Percentiles rank a stretch among this genome's conserved stretches.
Conservation (phyloP, 2,888 invertebrate genomes). For the Amblyteles armatorius region DNA sequence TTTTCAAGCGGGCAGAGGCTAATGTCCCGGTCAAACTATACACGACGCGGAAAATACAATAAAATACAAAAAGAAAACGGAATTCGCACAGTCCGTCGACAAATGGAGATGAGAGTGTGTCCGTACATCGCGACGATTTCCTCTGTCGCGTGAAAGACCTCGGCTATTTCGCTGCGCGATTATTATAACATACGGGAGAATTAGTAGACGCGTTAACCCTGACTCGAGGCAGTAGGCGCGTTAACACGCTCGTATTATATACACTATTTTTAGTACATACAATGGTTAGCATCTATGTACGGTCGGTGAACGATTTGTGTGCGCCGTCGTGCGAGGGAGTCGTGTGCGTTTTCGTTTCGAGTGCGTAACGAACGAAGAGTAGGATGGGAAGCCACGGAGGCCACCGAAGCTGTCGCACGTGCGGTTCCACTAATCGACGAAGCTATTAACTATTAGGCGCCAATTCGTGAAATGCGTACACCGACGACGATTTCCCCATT, state of each 20-base stretch:
- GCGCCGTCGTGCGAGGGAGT: background rate
- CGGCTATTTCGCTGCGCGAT: slow-evolving; percentile 22
- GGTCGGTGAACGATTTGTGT: background rate
- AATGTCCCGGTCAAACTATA: background rate
- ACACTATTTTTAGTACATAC: slow-evolving; percentile 12
- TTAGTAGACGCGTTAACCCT: slow-evolving; percentile 58
- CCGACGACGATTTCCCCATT: slow-evolving; percentile 49
- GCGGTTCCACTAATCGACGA: slow-evolving; percentile 53
- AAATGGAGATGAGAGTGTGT: background rate
- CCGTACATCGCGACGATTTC: slow-evolving; percentile 21
- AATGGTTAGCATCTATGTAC: slow-evolving; percentile 20
- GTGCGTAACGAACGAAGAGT: slow-evolving; percentile 25
- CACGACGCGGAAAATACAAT: background rate
- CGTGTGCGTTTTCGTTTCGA: background rate
- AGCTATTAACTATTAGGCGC: slow-evolving; percentile 58
- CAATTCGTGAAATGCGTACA: slow-evolving; percentile 34
- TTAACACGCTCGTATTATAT: slow-evolving; percentile 32
- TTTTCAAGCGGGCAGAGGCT: background rate
- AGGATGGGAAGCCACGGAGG: slow-evolving; percentile 25
- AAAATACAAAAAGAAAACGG: background rate
- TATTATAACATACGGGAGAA: slow-evolving; percentile 42
- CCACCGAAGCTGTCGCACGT: slow-evolving; percentile 46
- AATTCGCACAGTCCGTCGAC: slow-evolving; percentile 2
- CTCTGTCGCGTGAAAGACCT: slow-evolving; percentile 52
- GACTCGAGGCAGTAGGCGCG: slow-evolving; percentile 40